A percentile compares a stretch with the other conserved stretches of the same genome.
Conservation (phyloP, 53 echinoderm and acorn worm species). For the Paracentrotus lividus region DNA sequence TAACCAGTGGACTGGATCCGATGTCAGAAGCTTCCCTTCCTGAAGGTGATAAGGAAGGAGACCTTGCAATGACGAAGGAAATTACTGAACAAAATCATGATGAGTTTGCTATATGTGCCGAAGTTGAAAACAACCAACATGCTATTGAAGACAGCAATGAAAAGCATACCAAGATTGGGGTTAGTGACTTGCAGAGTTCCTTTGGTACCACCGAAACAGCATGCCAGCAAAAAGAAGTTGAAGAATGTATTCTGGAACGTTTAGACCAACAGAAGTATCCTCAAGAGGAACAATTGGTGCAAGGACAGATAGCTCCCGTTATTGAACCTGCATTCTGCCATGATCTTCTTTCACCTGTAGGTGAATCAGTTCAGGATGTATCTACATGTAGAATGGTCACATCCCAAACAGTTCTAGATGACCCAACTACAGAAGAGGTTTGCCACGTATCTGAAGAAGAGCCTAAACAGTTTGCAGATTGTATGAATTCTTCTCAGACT, state of each 20-base stretch:
- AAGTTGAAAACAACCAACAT: neutral
- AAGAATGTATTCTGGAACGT: slow-evolving; percentile 46
- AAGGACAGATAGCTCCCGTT: neutral
- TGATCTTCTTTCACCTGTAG: neutral
- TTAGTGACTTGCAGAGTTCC: slow-evolving; percentile 7
- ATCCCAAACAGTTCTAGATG: neutral
- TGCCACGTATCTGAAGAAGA: neutral
- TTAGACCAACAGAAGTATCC: neutral
- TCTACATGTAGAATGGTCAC: neutral
- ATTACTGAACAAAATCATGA: neutral
- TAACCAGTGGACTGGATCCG: neutral
- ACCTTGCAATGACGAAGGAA: neutral
- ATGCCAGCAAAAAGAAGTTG: neutral
- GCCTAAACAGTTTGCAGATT: neutral
- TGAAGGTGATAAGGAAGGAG: neutral
- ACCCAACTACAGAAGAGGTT: neutral
- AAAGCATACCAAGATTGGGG: neutral
- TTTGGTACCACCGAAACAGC: neutral
- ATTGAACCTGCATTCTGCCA: neutral
- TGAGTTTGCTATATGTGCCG: neutral
- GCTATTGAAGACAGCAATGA: neutral
- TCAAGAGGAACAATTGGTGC: neutral
- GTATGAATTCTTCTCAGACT: neutral
- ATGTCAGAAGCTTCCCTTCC: neutral
- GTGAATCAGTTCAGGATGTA: neutral